phyloP scores from a whole-genome alignment of 2,888 invertebrate genomes.

The Megastigmus dorsalis region DNA sequence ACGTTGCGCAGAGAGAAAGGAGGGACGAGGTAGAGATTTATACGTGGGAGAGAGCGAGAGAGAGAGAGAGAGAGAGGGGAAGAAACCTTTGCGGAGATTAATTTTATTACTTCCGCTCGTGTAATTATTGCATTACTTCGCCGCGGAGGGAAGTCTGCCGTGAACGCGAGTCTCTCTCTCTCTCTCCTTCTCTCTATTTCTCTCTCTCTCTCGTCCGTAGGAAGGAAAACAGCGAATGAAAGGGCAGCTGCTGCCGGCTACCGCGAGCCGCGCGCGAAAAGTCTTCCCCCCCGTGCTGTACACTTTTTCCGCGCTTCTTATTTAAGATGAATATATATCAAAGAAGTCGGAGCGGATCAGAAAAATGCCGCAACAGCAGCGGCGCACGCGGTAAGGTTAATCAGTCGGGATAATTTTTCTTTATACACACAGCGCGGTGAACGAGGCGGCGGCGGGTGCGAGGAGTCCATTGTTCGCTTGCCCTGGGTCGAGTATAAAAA shows the following conservation, averaged over 20 bases:
- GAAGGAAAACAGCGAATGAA: constrained; percentile 8
- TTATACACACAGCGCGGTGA: neutral
- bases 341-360: constrained; percentile 18
- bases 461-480: constrained; percentile 1
- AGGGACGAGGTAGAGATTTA: constrained; percentile 44
- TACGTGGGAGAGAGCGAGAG: constrained; percentile 29
- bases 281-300: too few relatives aligned
- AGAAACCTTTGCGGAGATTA: constrained; percentile 66
- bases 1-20: constrained; percentile 33
- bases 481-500: neutral
- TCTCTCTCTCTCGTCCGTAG: neutral
- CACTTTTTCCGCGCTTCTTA: constrained; percentile 28
- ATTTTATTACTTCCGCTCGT: constrained; percentile 73
- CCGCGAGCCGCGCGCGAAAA: too few relatives aligned
- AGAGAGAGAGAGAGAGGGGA: constrained; percentile 29
- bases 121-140: constrained; percentile 73
- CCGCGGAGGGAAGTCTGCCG: constrained; percentile 66
- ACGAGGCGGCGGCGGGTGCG: too few relatives aligned
- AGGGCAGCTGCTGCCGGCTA: too few relatives aligned
- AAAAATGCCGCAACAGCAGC: too few relatives aligned
- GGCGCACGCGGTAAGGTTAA: constrained; percentile 13
- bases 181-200: too few relatives aligned
- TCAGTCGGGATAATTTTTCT: constrained; percentile 44
- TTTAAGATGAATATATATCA: constrained; percentile 42
- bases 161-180: neutral